These are phyloP conservation scores for Sapajus apella DNA, from an alignment of 2,113 vertebrate species.

Conservation along the genomic window DNA sequence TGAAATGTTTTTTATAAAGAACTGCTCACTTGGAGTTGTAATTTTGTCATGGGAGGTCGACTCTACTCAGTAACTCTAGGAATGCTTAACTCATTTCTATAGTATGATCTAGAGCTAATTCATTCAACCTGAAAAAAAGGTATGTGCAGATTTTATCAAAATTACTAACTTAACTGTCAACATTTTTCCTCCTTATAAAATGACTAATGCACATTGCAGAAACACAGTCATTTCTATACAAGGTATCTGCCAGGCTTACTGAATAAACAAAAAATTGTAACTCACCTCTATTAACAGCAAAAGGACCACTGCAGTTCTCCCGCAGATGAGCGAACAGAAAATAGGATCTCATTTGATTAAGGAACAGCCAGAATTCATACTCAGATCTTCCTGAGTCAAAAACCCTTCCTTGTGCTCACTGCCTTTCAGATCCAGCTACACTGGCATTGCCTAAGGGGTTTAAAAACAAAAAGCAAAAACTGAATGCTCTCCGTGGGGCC, in stretches of 20 bases:
- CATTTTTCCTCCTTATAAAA: neutral
- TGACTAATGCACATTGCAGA: neutral
- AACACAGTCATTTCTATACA: neutral
- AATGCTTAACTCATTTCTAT: neutral
- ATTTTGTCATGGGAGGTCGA: neutral
- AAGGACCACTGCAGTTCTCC: neutral
- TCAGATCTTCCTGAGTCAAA: neutral
- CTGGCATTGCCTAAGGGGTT: neutral
- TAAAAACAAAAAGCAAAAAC: neutral
- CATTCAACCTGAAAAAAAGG: neutral
- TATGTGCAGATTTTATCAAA: neutral
- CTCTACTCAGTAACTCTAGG: neutral
- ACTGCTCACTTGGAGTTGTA: neutral
- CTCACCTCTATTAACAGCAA: neutral
- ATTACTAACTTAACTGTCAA: no score
- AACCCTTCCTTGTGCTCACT: neutral
- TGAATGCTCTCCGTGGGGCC: rapidly evolving
- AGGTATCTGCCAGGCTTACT: neutral
- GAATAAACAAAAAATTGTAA: neutral
- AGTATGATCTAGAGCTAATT: neutral
- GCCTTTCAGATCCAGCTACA: neutral
- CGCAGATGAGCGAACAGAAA: neutral
- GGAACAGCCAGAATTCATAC: neutral
- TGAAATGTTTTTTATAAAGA: neutral
- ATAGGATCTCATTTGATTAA: neutral